A percentile compares a stretch with the other conserved stretches of the same genome.
Evolutionary conservation across 2,888 invertebrate species (phyloP).

Genomic region (Agrochola macilenta): DNA sequence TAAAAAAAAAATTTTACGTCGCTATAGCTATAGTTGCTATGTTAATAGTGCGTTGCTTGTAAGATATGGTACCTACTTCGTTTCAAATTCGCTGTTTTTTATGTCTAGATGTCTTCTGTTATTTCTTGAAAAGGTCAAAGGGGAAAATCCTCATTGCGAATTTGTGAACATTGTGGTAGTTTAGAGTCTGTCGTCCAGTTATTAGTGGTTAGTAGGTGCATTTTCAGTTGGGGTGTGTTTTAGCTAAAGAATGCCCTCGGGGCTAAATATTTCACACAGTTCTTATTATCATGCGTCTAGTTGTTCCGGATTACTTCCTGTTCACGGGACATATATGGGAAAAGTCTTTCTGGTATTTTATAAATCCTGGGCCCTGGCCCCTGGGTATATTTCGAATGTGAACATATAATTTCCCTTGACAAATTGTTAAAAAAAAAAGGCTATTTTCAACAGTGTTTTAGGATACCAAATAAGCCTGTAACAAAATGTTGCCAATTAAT

Average conservation of each 20-base stretch:
- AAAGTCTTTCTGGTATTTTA: neutral
- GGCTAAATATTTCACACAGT: neutral
- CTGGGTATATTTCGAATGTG: neutral
- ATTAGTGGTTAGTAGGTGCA: neutral
- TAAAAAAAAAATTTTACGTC: slow-evolving; percentile 10
- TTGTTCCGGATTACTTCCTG: neutral
- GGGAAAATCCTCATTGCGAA: neutral
- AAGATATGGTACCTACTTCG: neutral
- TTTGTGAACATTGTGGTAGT: slow-evolving; percentile 1
- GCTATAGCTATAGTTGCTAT: slow-evolving; percentile 10
- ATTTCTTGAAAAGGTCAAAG: slow-evolving; percentile 26
- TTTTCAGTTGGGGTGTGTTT: neutral
- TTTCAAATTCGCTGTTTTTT: slow-evolving; percentile 11
- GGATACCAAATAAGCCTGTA: neutral
- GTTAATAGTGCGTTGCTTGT: slow-evolving; percentile 11
- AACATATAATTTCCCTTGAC: neutral
- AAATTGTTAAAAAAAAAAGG: neutral
- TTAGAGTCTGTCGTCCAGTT: neutral
- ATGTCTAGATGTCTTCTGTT: neutral
- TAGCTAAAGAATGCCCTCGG: neutral
- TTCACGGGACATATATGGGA: neutral
- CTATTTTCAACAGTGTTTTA: neutral
- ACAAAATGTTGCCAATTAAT: neutral
- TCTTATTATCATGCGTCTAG: neutral
- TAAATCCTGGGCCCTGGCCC: too few species aligned